Evolutionary conservation across 2,113 vertebrate genomes (phyloP).

Genomic region (Eptesicus fuscus): DNA sequence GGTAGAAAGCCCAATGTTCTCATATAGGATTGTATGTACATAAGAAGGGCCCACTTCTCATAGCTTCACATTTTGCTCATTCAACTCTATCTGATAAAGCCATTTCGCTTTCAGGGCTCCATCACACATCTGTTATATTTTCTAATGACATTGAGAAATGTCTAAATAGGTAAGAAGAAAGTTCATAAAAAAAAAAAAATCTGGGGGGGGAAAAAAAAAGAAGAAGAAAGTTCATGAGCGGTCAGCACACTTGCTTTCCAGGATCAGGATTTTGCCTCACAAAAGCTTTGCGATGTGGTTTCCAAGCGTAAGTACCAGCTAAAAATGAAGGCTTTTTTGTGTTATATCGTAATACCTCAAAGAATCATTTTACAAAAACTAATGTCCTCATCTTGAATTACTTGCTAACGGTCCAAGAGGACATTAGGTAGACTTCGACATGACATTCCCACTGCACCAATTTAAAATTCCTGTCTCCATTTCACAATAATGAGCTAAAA

Average conservation of each 20-base stretch:
- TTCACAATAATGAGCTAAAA: neutral
- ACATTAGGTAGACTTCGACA: neutral
- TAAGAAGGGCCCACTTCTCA: neutral
- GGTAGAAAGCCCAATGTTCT: neutral
- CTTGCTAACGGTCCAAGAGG: neutral
- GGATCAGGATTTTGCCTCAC: neutral
- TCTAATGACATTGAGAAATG: neutral
- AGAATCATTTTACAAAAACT: neutral
- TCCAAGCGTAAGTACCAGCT: neutral
- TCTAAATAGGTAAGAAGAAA: neutral
- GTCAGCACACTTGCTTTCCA: neutral
- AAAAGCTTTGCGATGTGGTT: neutral
- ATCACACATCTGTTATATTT: neutral
- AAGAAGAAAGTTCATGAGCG: neutral
- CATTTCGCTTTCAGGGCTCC: neutral
- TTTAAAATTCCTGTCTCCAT: neutral
- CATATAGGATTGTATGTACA: neutral
- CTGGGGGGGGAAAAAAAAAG: too few relatives aligned
- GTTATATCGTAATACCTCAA: neutral
- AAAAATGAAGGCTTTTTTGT: neutral
- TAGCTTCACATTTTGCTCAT: neutral
- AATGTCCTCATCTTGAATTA: neutral
- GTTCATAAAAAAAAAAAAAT: neutral
- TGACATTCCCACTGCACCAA: neutral
- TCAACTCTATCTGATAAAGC: neutral